Evolutionary conservation across 2,113 vertebrate genomes (phyloP).

Genomic region (Rhynchomys soricoides): DNA sequence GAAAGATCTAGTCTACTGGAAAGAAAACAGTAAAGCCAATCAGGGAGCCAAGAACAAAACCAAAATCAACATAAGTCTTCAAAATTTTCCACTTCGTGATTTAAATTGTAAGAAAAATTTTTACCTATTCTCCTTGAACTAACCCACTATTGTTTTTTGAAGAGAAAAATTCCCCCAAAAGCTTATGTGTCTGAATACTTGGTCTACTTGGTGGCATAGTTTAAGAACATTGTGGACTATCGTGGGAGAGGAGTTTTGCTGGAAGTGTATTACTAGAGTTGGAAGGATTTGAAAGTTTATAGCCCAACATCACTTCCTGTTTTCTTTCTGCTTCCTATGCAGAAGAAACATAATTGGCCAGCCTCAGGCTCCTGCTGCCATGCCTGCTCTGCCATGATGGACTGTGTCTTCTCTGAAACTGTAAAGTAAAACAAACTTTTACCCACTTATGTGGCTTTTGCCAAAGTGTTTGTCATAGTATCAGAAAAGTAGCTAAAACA

Average conservation of each 20-base stretch:
- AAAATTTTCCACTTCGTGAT: not conserved
- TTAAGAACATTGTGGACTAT: too few relatives aligned
- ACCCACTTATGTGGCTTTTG: not conserved
- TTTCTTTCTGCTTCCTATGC: not conserved
- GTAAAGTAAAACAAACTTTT: not conserved
- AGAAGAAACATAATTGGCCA: too few relatives aligned
- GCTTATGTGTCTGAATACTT: not conserved
- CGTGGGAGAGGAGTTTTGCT: not conserved
- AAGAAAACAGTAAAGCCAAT: constrained; percentile 5
- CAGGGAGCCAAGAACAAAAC: not conserved
- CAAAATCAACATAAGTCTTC: not conserved
- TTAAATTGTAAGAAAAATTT: constrained; percentile 39
- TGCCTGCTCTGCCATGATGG: not conserved
- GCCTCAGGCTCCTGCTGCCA: not conserved
- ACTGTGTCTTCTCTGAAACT: not conserved
- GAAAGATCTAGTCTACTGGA: not conserved
- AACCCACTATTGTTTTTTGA: not conserved
- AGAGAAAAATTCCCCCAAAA: not conserved
- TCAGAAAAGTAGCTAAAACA: not conserved
- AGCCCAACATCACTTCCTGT: not conserved
- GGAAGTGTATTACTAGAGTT: not conserved
- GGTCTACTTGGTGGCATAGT: too few relatives aligned
- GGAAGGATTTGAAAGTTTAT: not conserved
- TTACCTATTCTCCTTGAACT: constrained; percentile 26
- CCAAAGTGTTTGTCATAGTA: not conserved